Evolutionary conservation across 2,797 vertebrate species (phyloP).

Genomic region (Bucorvus abyssinicus): DNA sequence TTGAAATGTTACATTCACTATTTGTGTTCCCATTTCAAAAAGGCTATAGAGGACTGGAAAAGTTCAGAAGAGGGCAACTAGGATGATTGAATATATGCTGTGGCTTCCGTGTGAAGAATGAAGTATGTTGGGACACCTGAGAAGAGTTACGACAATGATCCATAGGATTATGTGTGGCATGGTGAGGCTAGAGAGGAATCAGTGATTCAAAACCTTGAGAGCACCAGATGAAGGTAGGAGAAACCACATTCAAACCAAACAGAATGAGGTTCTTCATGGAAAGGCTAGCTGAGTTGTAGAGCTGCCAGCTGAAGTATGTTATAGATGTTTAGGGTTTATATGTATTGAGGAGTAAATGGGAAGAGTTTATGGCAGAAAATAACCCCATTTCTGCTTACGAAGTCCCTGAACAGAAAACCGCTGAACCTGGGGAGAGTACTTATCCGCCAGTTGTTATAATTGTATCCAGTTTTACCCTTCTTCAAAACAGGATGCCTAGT

Average conservation of each 20-base stretch:
- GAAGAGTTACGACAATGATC: background rate
- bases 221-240: background rate
- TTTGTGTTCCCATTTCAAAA: background rate
- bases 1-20: background rate
- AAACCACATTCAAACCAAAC: background rate
- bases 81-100: rapidly evolving
- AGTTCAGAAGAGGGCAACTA: background rate
- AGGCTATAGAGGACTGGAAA: background rate
- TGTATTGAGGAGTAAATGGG: background rate
- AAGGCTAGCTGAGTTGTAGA: background rate
- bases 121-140: background rate
- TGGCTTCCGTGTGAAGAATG: background rate
- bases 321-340: background rate
- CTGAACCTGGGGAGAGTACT: background rate
- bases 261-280: background rate
- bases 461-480: background rate
- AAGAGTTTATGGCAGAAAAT: background rate
- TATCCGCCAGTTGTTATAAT: background rate
- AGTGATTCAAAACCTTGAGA: background rate
- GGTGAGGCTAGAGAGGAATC: background rate
- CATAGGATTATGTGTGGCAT: background rate
- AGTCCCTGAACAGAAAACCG: background rate
- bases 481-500: background rate
- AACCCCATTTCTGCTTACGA: background rate
- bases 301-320: background rate